Evolutionary conservation across 2,113 vertebrate species (phyloP).

Genomic region (Lepus europaeus): DNA sequence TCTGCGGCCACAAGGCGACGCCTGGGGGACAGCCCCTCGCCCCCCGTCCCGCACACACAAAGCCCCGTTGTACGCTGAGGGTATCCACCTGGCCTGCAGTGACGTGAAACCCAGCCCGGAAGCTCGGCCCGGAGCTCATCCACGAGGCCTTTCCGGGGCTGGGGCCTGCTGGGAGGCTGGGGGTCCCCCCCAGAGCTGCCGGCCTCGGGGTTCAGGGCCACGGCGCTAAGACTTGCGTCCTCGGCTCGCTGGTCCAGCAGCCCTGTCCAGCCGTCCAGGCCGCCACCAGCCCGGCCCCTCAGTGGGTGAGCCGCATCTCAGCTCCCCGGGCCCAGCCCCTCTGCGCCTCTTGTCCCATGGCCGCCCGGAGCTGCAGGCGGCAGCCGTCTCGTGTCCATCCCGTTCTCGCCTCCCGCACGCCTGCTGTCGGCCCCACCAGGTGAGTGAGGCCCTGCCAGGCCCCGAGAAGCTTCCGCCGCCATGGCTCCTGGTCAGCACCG

Average conservation of each 20-base stretch:
- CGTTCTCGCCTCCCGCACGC: accelerated
- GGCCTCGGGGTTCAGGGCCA: not conserved
- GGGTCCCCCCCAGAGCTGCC: not conserved
- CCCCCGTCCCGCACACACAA: too few species aligned
- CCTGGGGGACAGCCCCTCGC: not conserved
- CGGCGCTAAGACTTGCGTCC: too few species aligned
- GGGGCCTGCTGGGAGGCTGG: too few species aligned
- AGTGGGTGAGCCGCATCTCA: not conserved
- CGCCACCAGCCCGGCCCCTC: too few species aligned
- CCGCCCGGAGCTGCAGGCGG: not conserved
- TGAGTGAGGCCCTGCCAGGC: not conserved
- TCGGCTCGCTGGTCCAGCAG: not conserved
- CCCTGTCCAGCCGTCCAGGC: not conserved
- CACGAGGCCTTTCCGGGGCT: too few species aligned
- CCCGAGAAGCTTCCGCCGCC: not conserved
- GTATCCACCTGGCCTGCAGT: too few species aligned
- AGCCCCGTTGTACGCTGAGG: too few species aligned
- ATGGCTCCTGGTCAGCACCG: accelerated
- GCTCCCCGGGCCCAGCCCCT: accelerated
- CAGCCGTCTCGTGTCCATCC: accelerated
- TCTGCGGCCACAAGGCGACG: too few species aligned
- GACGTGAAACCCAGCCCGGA: too few species aligned
- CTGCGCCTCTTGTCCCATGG: not conserved
- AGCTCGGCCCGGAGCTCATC: too few species aligned
- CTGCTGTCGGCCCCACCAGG: not conserved